Conservation (phyloP, 2,113 vertebrate genomes). For the Rhombomys opimus region DNA sequence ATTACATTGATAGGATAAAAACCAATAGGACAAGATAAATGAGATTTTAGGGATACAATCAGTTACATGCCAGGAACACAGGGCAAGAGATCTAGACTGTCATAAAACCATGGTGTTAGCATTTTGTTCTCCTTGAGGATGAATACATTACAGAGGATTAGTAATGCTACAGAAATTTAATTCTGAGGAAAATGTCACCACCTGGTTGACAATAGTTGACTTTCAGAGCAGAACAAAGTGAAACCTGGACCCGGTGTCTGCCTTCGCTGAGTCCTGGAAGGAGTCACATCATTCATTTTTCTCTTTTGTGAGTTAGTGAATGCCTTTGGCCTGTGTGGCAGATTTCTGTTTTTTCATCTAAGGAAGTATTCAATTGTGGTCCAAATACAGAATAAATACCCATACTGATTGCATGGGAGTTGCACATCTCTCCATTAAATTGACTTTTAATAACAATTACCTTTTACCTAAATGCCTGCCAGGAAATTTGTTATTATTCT, state of each 20-base stretch:
- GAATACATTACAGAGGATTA: conserved; percentile 67
- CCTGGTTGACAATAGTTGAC: background rate
- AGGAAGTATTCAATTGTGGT: background rate
- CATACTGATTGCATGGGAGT: conserved; percentile 24
- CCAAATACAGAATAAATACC: conserved; percentile 2
- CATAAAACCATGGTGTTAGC: conserved; percentile 17
- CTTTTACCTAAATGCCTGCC: conserved; percentile 10
- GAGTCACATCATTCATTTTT: background rate
- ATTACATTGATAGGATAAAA: conserved; percentile 24
- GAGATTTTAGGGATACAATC: conserved; percentile 45
- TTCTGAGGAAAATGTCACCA: conserved; percentile 52
- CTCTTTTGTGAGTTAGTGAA: conserved; percentile 13
- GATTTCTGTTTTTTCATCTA: conserved; percentile 35
- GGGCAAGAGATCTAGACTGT: conserved; percentile 60
- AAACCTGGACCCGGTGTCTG: conserved; percentile 8
- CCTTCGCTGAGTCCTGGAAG: background rate
- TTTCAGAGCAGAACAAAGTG: conserved; percentile 40
- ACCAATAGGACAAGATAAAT: conserved; percentile 69
- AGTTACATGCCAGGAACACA: conserved; percentile 26
- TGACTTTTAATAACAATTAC: conserved; percentile 5
- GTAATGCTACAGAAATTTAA: conserved; percentile 59
- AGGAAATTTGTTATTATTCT: background rate
- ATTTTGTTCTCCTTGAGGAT: conserved; percentile 73
- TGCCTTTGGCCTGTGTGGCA: background rate
- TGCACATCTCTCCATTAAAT: background rate